phyloP scores from a whole-genome alignment of 2,797 vertebrate genomes.

The Aratinga solstitialis region DNA sequence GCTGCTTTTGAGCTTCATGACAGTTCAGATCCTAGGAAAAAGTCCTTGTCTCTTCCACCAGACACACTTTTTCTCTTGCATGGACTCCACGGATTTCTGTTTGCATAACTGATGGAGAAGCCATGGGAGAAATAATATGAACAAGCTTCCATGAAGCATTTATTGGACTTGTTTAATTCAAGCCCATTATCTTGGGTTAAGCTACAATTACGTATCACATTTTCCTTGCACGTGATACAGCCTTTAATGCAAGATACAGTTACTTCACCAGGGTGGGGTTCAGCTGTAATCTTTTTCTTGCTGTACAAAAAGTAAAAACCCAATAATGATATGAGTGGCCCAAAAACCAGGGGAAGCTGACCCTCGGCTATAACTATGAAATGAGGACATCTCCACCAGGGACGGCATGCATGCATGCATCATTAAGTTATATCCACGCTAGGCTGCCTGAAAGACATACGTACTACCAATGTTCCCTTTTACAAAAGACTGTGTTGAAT shows the following conservation, averaged over 20 bases:
- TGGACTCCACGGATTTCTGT: neutral
- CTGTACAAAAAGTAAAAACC: neutral
- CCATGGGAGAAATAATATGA: neutral
- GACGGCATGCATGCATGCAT: neutral
- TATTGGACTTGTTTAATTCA: neutral
- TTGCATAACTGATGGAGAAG: neutral
- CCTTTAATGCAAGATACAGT: neutral
- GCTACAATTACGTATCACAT: neutral
- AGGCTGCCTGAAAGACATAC: neutral
- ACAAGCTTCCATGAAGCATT: neutral
- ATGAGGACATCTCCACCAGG: constrained; percentile 4
- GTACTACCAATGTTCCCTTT: neutral
- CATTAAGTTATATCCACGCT: neutral
- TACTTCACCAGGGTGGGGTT: constrained; percentile 29
- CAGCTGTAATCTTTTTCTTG: neutral
- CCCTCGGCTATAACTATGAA: neutral
- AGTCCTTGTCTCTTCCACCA: neutral
- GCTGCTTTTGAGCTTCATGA: neutral
- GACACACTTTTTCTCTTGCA: neutral
- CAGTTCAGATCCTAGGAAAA: neutral
- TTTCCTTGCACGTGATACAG: neutral
- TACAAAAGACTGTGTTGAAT: neutral
- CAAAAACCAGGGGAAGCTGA: neutral
- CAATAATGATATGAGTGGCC: neutral
- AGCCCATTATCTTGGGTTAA: neutral